Evolutionary conservation across 2,113 vertebrate species (phyloP).

Genomic region (Zosterops pallidus): DNA sequence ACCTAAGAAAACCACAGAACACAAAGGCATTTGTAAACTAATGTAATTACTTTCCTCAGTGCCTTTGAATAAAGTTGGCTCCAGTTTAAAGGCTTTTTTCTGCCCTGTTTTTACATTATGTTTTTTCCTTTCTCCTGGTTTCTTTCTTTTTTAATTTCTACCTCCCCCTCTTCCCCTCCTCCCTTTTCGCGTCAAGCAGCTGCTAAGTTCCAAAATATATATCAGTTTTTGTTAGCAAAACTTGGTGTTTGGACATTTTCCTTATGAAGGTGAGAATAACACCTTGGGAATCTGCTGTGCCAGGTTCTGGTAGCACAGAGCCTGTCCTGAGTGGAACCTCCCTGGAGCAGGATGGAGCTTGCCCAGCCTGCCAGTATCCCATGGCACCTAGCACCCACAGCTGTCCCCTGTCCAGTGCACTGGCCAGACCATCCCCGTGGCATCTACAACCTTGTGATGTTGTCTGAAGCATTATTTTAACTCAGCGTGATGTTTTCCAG

Average conservation of each 20-base stretch:
- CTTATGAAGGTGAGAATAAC: not conserved
- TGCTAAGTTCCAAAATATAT: not conserved
- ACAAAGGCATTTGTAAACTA: constrained; percentile 46
- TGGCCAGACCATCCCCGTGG: not conserved
- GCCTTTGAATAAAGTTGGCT: constrained; percentile 62
- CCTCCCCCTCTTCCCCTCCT: not conserved
- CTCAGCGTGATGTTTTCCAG: not conserved
- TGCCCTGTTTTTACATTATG: constrained; percentile 35
- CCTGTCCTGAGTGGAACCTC: not conserved
- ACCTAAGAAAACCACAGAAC: constrained; percentile 38
- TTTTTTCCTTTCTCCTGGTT: constrained; percentile 46
- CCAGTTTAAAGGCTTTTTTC: constrained; percentile 59
- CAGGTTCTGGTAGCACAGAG: not conserved
- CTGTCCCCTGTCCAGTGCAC: not conserved
- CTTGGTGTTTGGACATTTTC: not conserved
- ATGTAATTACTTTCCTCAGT: constrained; percentile 59
- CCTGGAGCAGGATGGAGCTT: not conserved
- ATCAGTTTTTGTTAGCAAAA: not conserved
- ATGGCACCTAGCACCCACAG: not conserved
- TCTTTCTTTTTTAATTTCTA: constrained; percentile 2
- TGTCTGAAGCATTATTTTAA: not conserved
- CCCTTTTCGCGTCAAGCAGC: constrained; percentile 9
- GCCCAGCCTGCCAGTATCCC: not conserved
- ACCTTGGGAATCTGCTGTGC: not conserved
- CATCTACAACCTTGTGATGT: accelerated